phyloP scores from a whole-genome alignment of 2,888 invertebrate genomes.

The Cheilosia variabilis region DNA sequence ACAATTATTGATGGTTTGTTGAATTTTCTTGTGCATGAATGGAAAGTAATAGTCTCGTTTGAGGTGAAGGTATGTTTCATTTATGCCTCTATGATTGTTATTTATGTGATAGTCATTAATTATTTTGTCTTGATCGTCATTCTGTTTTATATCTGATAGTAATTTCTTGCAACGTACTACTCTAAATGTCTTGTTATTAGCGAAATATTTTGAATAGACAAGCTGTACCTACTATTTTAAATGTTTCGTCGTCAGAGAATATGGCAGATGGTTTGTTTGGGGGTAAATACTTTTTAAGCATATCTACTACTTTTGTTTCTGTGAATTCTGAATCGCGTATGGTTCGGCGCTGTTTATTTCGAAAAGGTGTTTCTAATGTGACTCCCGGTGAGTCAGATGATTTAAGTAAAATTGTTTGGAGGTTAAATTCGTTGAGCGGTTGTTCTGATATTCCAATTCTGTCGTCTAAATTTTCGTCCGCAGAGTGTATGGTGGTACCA shows the following conservation, averaged over 20 bases:
- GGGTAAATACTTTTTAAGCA: too few relatives aligned
- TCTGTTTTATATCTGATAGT: constrained; percentile 32
- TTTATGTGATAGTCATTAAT: constrained; percentile 21
- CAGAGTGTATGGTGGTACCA: constrained; percentile 34
- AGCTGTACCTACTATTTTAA: constrained; percentile 21
- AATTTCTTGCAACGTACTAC: constrained; percentile 42
- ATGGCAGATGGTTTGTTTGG: too few relatives aligned
- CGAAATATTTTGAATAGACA: constrained; percentile 28
- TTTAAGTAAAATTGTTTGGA: too few relatives aligned
- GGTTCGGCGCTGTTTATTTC: too few relatives aligned
- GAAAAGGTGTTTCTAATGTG: too few relatives aligned
- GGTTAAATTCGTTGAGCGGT: too few relatives aligned
- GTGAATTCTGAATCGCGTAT: too few relatives aligned
- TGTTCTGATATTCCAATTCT: too few relatives aligned
- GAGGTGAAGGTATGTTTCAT: constrained; percentile 24
- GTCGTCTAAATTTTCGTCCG: constrained; percentile 1
- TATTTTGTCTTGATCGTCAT: constrained; percentile 42
- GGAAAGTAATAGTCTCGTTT: constrained; percentile 31
- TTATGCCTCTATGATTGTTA: constrained; percentile 39
- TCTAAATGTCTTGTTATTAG: constrained; percentile 35
- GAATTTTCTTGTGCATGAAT: constrained; percentile 25
- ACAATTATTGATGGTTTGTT: constrained; percentile 35
- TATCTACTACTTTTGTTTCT: too few relatives aligned
- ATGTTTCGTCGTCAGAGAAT: background rate
- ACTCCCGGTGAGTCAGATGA: too few relatives aligned